A percentile compares a stretch with the other conserved stretches of the same genome.
Conservation (phyloP, 2,888 invertebrate genomes). For the Tachina grossa region DNA sequence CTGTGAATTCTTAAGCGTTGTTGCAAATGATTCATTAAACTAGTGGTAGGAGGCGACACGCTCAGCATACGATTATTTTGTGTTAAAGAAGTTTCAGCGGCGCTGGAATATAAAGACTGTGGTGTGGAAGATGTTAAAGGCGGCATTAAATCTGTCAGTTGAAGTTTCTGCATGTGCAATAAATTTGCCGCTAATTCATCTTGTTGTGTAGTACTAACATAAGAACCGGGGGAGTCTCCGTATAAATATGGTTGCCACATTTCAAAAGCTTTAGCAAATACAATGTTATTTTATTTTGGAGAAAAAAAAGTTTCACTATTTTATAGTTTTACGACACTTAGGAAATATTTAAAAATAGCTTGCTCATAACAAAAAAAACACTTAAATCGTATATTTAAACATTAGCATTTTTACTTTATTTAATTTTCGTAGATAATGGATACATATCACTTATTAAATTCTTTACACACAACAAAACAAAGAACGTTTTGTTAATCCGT, state of each 20-base stretch:
- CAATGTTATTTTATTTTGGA: not conserved
- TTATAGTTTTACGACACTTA: not conserved
- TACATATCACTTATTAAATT: slow-evolving; percentile 15
- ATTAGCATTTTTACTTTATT: slow-evolving; percentile 18
- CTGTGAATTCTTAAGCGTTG: slow-evolving; percentile 39
- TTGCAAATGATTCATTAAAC: slow-evolving; percentile 53
- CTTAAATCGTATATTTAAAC: slow-evolving; percentile 1
- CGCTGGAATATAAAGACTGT: not conserved
- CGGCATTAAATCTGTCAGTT: slow-evolving; percentile 40
- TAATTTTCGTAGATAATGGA: slow-evolving; percentile 11
- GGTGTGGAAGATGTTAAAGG: not conserved
- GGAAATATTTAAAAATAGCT: not conserved
- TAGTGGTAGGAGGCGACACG: not conserved
- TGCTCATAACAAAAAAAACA: not conserved
- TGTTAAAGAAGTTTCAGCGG: not conserved
- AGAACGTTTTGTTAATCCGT: slow-evolving; percentile 22
- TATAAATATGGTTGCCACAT: slow-evolving; percentile 58
- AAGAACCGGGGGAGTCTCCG: not conserved
- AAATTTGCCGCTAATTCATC: slow-evolving; percentile 48
- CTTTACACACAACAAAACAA: not conserved
- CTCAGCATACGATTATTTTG: not conserved
- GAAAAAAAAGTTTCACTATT: not conserved
- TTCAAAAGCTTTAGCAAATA: not conserved
- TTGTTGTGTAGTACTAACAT: slow-evolving; percentile 5
- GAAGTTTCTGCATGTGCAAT: slow-evolving; percentile 56